Evolutionary conservation across 2,113 vertebrate genomes (phyloP), one percentile per base, ranked within the genome.

Genomic region (Upupa epops): DNA sequence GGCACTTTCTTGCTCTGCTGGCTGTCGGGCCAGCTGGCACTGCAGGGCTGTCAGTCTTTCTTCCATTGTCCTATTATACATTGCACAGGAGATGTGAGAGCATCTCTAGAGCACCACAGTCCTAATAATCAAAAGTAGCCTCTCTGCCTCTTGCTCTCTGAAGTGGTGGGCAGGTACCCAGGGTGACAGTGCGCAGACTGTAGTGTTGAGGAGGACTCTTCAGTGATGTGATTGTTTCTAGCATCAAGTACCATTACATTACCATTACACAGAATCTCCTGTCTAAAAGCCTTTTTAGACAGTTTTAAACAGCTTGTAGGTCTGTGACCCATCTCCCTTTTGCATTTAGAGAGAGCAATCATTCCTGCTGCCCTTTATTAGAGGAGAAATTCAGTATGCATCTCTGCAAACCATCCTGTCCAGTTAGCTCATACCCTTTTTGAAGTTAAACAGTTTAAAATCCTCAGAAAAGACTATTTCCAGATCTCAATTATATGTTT

Each of bases 251-350:
- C n/a, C 60, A 28, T 86, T 80, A 36, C 26, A 7, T 70, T 34
- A 26, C 26, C 56, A 36, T 56, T 40, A 54, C 54, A 68, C 5
- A 56, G 54, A 19, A 64, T 34, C 22, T 77, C n/a, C 40, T 36
- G 18, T 74, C 40, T 92, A 55, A 90, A 78, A 91, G 49, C 34
- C 26, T 83, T 73, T 89, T 80, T 10, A 68, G 69, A 89, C 46
- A 55, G 17, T 71, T 83, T 46, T 49, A 65, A 68, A 11, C n/a
- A 64, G 59, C 40, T 64, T 65, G 25, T 48, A 52, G 19, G 46
- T 71, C 85, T 24, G 17, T 76, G 85, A 70, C 45, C 34, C 48
- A 14, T 24, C 25, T 66, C 34, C 4, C 8, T 52, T 89, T 54
- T 37, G 15, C 37, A 71, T 83, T 58, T 80, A 74, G 37, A 60